These are phyloP conservation scores for Tychaedon coryphoeus DNA, from an alignment of 2,113 vertebrate genomes.

Conservation along the genomic window DNA sequence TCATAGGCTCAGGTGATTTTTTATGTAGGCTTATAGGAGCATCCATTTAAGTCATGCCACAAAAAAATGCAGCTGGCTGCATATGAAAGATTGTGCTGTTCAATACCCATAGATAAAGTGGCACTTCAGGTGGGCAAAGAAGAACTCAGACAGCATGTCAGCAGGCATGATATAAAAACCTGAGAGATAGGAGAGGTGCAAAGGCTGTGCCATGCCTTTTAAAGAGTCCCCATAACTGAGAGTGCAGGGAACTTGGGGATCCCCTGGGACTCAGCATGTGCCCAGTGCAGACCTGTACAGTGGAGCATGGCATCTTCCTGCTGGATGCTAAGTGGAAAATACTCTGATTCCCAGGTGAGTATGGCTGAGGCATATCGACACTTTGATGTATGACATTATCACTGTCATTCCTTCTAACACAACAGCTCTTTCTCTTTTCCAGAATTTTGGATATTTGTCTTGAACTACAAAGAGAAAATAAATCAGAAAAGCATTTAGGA, in stretches of 20 bases:
- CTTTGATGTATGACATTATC: neutral
- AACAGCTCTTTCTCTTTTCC: neutral
- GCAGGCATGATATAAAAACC: neutral
- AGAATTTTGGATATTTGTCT: neutral
- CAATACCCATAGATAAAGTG: neutral
- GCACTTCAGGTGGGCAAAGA: neutral
- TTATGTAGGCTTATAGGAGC: neutral
- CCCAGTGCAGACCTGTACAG: rapidly evolving
- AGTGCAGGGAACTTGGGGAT: neutral
- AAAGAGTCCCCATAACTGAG: rapidly evolving
- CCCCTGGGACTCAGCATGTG: rapidly evolving
- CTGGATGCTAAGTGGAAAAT: neutral
- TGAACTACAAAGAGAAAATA: neutral
- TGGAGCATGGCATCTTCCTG: rapidly evolving
- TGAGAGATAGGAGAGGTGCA: neutral
- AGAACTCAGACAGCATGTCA: neutral
- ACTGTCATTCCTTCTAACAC: neutral
- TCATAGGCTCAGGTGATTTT: neutral
- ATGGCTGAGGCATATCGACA: neutral
- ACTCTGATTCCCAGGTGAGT: neutral
- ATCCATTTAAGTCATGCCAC: neutral
- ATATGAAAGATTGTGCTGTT: neutral
- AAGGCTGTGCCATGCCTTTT: neutral
- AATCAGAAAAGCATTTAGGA: neutral
- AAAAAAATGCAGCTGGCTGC: neutral